phyloP scores from a whole-genome alignment of 2,797 vertebrate species.

The Arnoldichthys spilopterus region DNA sequence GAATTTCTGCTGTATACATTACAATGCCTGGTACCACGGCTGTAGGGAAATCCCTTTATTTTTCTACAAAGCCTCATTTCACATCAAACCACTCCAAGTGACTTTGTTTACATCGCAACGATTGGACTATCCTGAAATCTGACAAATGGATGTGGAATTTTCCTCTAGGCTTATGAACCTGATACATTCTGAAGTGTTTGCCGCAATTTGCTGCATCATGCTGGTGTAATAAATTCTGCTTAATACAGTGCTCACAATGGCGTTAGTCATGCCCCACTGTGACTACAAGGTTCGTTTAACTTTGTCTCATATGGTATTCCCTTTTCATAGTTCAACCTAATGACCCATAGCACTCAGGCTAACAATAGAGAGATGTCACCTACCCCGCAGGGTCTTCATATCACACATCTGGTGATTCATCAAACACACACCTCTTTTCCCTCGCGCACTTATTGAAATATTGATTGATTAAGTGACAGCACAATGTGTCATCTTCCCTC shows the following conservation, averaged over 20 bases:
- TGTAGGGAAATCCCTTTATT: too few species aligned
- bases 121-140: too few species aligned
- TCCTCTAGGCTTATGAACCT: background rate
- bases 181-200: constrained; percentile 9
- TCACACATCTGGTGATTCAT: constrained; percentile 51
- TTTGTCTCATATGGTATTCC: constrained; percentile 36
- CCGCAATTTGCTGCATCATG: background rate
- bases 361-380: constrained; percentile 48
- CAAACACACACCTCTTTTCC: constrained; percentile 42
- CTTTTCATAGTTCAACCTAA: constrained; percentile 45
- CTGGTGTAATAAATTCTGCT: constrained; percentile 17
- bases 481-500: constrained; percentile 52
- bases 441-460: constrained; percentile 49
- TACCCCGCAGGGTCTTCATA: constrained; percentile 51
- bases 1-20: too few species aligned
- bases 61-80: too few species aligned
- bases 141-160: too few species aligned
- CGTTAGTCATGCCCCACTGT: constrained; percentile 25
- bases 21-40: too few species aligned
- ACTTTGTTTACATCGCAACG: too few species aligned
- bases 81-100: too few species aligned
- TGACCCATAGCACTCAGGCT: constrained; percentile 44
- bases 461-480: constrained; percentile 55
- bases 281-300: constrained; percentile 39
- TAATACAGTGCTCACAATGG: constrained; percentile 19